Evolutionary conservation across 2,797 vertebrate species (phyloP), one percentile per base, ranked within the genome.

Genomic region (Sebastiscus albofasciatus): DNA sequence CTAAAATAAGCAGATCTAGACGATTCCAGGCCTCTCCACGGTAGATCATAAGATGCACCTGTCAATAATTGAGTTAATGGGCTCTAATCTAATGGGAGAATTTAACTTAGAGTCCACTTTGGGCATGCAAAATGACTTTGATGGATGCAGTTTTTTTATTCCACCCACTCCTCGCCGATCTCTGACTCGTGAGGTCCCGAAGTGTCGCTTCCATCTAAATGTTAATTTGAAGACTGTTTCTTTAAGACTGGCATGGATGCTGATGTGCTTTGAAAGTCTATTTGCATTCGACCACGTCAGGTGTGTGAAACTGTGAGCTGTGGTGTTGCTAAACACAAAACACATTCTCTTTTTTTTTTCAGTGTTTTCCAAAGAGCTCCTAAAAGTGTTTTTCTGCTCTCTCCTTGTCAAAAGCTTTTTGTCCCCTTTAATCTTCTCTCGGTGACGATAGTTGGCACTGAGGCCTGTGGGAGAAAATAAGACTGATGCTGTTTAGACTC

Each of bases 1-100:
- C 90, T 72, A 92, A 94, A 95, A 96, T 94, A 94, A 90, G 79
- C 65, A 33, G 33, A 69, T 85, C 73, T 29, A 20, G 87, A 87
- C 16, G 67, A 90, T 80, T 82, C 78, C 55, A 73, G 79, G 75
- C 82, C 62, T 78, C 76, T 84, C 67, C 55, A 76, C 3, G 29
- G 82, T 70, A 76, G 82, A 87, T 85, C 83, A 80, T 46, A 83
- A 87, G 84, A 92, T 77, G 78, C 80, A 92, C 89, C 85, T 92
- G 84, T 93, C 88, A 79, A 84, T 94, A 94, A 95, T 94, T 92
- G 89, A 91, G 61, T 93, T 95, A 94, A 95, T 95, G 87, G 89
- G 84, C 77, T 87, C 67, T 90, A 87, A 93, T 93, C 72, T 71
- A 85, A 79, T 86, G 31, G 55, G 52, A 60, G 61, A 67, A 34